These are phyloP conservation scores for Gracilinanus agilis DNA, from an alignment of 2,113 vertebrate species.

Conservation along the genomic window DNA sequence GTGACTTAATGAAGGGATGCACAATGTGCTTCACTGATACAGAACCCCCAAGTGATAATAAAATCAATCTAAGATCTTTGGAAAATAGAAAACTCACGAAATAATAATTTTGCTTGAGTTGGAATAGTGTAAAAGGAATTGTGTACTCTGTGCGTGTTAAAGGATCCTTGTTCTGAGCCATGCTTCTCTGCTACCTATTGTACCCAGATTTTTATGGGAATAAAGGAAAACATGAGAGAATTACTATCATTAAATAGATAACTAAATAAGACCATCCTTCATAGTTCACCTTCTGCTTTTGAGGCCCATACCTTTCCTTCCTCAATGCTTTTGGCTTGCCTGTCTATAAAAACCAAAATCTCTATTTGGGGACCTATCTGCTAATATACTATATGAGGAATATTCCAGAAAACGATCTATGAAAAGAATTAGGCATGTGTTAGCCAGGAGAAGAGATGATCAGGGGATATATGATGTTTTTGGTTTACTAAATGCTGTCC, in stretches of 20 bases:
- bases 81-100: neutral
- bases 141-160: neutral
- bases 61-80: slow-evolving; percentile 21
- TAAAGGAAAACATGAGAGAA: neutral
- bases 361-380: neutral
- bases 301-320: neutral
- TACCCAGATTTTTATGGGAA: neutral
- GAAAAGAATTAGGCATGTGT: neutral
- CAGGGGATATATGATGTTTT: neutral
- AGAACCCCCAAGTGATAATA: neutral
- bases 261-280: neutral
- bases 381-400: neutral
- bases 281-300: neutral
- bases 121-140: neutral
- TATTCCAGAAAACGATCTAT: neutral
- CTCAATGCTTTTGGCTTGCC: neutral
- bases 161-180: neutral
- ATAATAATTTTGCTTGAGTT: neutral
- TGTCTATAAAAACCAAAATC: neutral
- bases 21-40: neutral
- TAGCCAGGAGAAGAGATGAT: neutral
- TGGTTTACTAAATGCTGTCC: neutral
- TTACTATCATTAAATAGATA: neutral
- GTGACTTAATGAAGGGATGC: neutral
- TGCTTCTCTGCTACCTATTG: neutral